Conservation (phyloP, 2,113 vertebrate species). For the Dasyornis broadbenti region DNA sequence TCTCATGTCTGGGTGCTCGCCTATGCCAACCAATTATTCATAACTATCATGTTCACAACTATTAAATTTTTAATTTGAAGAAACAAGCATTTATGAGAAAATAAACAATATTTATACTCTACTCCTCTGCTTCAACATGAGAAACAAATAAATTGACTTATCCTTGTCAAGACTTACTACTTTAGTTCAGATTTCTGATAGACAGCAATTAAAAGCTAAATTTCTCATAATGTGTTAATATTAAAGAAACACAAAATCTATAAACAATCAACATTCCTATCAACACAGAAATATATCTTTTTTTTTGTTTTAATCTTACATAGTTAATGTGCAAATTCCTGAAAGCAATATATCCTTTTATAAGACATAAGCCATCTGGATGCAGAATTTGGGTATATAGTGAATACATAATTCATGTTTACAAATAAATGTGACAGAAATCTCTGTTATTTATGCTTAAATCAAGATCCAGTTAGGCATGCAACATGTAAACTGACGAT, state of each 20-base stretch:
- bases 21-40: not conserved
- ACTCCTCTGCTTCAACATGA: not conserved
- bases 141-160: not conserved
- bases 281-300: not conserved
- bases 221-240: not conserved
- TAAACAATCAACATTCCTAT: not conserved
- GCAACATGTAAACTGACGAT: constrained; percentile 21
- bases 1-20: not conserved
- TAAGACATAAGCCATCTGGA: not conserved
- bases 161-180: not conserved
- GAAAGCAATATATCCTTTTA: not conserved
- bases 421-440: constrained; percentile 5
- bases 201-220: not conserved
- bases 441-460: constrained; percentile 3
- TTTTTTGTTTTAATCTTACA: not conserved
- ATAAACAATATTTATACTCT: not conserved
- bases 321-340: not conserved
- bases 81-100: not conserved
- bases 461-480: constrained; percentile 9
- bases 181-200: not conserved
- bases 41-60: not conserved
- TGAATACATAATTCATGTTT: not conserved
- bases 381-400: not conserved
- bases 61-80: not conserved
- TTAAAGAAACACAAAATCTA: not conserved